Evolutionary conservation across 2,797 vertebrate species (phyloP), one percentile per base, ranked within the genome.

Genomic region (Capromys pilorides): DNA sequence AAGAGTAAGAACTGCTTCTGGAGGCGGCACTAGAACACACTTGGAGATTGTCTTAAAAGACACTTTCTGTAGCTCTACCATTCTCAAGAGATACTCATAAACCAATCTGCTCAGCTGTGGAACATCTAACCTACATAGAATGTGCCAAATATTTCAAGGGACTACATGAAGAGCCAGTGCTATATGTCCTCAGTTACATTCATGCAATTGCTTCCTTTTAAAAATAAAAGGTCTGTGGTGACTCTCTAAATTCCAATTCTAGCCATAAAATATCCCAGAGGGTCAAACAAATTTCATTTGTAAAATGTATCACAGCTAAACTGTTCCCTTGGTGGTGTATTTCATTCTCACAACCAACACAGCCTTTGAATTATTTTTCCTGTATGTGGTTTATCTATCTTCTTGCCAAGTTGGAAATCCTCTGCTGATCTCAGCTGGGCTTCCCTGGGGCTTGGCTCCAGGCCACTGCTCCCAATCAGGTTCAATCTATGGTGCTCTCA

Each of bases 271-370:
- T 8, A 79, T 18, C 26, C 69, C 64, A 93, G 39, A 80, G 45
- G 91, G 61, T 64, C 6, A 8, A 93, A 83, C 19, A 94, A 94
- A 91, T 36, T 78, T n/a, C n/a, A 66, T 51, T 95, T 69, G 89
- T 77, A 86, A 93, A 91, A 87, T 64, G 18, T 79, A 86, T 90
- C 87, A 86, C 28, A 90, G 54, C 12, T 89, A 73, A 91, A 84
- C 31, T 86, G 10, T 66, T 81, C 57, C 77, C 41, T 69, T 18
- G 9, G 64, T 73, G 62, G 93, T 73, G 36, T 73, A 90, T 79
- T 90, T 92, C 66, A 81, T 57, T 64, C 62, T 90, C 33, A 49
- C 28, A 33, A 64, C 83, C 81, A 95, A 59, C 4, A 24, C 18
- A 83, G 5, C 6, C 59, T 86, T 91, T 54, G 33, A 82, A 95